A percentile compares a stretch with the other conserved stretches of the same genome.
phyloP scores from a whole-genome alignment of 2,113 vertebrate species.

The Eclectus roratus region DNA sequence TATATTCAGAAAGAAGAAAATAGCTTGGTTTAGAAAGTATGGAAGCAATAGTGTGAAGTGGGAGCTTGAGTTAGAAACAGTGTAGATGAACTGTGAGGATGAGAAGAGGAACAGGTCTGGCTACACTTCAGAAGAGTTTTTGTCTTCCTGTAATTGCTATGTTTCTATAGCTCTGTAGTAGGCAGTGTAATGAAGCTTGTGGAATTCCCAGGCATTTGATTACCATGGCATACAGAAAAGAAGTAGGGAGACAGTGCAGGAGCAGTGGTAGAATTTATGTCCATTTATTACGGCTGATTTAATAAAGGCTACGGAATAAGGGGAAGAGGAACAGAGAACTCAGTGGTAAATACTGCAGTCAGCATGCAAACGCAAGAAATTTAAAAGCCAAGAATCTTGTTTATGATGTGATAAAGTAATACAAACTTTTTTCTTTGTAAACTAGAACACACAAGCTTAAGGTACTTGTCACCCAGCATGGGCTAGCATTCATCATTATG shows the following conservation, averaged over 20 bases:
- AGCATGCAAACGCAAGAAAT: background rate
- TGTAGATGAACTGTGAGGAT: background rate
- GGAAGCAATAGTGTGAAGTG: background rate
- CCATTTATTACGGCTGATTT: background rate
- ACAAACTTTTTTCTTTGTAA: background rate
- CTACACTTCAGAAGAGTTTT: background rate
- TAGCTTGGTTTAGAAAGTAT: background rate
- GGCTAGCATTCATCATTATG: background rate
- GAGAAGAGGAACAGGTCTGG: background rate
- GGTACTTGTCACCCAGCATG: background rate
- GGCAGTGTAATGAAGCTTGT: background rate
- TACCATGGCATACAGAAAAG: background rate
- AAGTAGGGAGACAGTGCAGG: background rate
- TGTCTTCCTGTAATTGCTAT: background rate
- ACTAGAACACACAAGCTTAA: background rate
- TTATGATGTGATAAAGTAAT: background rate
- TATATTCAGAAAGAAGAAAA: background rate
- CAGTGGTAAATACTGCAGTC: background rate
- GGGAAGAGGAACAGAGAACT: background rate
- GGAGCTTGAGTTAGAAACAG: background rate
- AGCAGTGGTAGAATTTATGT: background rate
- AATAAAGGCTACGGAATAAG: background rate
- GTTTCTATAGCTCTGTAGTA: background rate
- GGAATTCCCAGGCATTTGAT: background rate
- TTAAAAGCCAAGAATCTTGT: background rate